Evolutionary conservation across 2,888 invertebrate genomes (phyloP).

Genomic region (Dasypogon diadema): DNA sequence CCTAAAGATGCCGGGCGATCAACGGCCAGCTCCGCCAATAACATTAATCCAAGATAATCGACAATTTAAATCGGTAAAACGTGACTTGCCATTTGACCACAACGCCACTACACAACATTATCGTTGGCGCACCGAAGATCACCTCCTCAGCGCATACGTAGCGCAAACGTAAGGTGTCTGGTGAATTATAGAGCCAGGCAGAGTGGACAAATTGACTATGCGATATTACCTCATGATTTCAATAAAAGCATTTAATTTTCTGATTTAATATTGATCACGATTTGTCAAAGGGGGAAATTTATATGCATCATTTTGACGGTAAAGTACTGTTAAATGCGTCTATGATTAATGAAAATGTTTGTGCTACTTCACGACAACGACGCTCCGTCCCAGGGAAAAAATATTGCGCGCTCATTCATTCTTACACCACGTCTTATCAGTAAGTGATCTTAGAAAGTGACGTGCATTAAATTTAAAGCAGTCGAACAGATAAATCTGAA

Average conservation of each 20-base stretch:
- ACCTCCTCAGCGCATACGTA: conserved; percentile 1
- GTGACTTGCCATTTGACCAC: conserved; percentile 52
- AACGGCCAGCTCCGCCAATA: conserved; percentile 28
- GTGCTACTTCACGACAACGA: conserved; percentile 26
- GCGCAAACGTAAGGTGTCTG: conserved; percentile 39
- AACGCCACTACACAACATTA: conserved; percentile 18
- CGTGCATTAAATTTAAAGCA: conserved; percentile 42
- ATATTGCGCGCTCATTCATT: not conserved
- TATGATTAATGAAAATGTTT: conserved; percentile 48
- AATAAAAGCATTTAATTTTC: conserved; percentile 44
- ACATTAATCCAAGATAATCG: conserved; percentile 50
- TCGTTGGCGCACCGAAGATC: conserved; percentile 25
- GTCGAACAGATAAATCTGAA: conserved; percentile 34
- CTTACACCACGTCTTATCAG: conserved; percentile 12
- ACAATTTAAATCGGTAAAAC: conserved; percentile 47
- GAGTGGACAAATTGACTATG: conserved; percentile 43
- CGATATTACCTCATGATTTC: conserved; percentile 40
- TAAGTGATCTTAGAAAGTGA: conserved; percentile 35
- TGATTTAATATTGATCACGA: conserved; percentile 49
- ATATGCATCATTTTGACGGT: conserved; percentile 35
- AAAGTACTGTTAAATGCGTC: conserved; percentile 29
- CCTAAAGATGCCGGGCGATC: conserved; percentile 23
- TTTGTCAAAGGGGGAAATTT: conserved; percentile 36
- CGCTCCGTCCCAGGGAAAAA: too few species aligned
- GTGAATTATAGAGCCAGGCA: conserved; percentile 5